Evolutionary conservation across 2,888 invertebrate species (phyloP).

Genomic region (Cyrtodaria siliqua): DNA sequence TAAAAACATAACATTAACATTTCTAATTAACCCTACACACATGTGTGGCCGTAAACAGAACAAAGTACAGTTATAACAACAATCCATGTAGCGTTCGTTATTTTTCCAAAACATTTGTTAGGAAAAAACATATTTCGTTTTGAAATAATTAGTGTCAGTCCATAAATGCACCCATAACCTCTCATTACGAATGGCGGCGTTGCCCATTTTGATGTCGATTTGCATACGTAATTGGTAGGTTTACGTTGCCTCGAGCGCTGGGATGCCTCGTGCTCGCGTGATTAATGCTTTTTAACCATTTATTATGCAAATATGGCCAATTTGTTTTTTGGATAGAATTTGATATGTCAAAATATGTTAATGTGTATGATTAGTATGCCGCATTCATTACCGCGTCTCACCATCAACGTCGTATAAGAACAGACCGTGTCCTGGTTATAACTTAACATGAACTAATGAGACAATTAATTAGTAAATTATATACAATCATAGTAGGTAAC

Average conservation of each 20-base stretch:
- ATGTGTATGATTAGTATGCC: slow-evolving; percentile 7
- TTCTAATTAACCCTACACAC: no score
- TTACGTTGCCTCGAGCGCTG: slow-evolving; percentile 42
- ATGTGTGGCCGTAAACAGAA: no score
- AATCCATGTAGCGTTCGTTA: neutral
- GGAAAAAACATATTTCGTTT: neutral
- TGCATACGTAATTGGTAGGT: slow-evolving; percentile 62
- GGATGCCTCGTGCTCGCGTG: slow-evolving; percentile 28
- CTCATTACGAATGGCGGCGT: slow-evolving; percentile 35
- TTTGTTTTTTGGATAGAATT: slow-evolving; percentile 49
- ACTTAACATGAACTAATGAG: no score
- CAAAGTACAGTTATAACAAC: neutral
- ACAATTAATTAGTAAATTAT: no score
- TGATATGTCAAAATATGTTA: slow-evolving; percentile 45
- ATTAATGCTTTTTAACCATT: slow-evolving; percentile 56
- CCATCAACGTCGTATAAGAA: no score
- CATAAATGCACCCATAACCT: slow-evolving; percentile 21
- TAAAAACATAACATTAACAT: no score
- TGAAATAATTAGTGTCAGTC: slow-evolving; percentile 46
- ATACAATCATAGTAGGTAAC: no score
- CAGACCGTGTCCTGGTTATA: no score
- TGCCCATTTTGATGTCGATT: slow-evolving; percentile 54
- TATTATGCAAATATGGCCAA: slow-evolving; percentile 65
- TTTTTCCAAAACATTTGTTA: neutral
- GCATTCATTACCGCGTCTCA: neutral